Base-by-base conservation (phyloP, 2,113 vertebrate species). In the Chitala chitala region DNA sequence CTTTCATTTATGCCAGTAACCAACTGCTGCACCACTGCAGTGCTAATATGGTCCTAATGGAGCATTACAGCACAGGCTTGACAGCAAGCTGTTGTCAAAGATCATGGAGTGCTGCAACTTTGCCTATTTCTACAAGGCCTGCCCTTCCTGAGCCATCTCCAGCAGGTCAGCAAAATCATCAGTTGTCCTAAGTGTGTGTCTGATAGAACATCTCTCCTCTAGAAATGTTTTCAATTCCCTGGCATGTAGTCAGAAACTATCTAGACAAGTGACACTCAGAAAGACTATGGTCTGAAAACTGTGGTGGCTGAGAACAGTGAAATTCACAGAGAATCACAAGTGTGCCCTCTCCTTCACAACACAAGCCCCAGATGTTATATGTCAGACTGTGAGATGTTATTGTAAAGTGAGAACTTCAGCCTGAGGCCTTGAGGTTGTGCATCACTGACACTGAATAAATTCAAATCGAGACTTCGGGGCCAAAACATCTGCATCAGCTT, bases 391-490 rank as follows among this genome's bases (percentile, higher is more conserved):
- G n/a, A 73, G 42, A 44, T 33, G 12, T 6, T 8, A 50, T 50
- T 73, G 55, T 48, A 26, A 72, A 36, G 38, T 50, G 26, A 48
- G 42, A 61, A 33, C 24, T 29, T 46, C 20, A 20, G 36, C 38
- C 29, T 29, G 17, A 10, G 50, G 58, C 42, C 38, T 24, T 13
- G 36, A 44, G 53, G 53, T 44, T 44, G 36, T 26, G 54, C 53
- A 26, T 36, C 53, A 72, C 38, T 56, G 33, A 58, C 31, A 58
- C 53, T 48, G 31, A 51, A 13, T 72, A 40, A 72, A 72, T 63
- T 61, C 55, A 50, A 15, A 50, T 63, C 71, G 10, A n/a, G 44
- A 73, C 56, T 63, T 6, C 9, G 50, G 71, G 56, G n/a, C 71
- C 22, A 24, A 63, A 63, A 63, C 44, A 26, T 73, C 48, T 63